Evolutionary conservation across 2,797 vertebrate species (phyloP), one percentile per base, ranked within the genome.

Genomic region (Microchirus variegatus): DNA sequence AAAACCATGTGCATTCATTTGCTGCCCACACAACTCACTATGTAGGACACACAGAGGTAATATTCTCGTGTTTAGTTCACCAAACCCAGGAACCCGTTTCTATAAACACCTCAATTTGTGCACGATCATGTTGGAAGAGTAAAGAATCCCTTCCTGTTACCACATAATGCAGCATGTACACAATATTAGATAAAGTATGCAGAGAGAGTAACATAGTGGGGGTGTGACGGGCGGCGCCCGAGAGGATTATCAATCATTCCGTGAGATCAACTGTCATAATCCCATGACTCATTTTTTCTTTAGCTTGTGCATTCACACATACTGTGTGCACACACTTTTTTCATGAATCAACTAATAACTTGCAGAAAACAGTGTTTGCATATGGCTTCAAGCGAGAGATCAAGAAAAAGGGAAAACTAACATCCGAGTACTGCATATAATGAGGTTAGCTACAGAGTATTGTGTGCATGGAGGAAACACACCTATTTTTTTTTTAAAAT

Each of bases 371-470:
- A 12, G 11, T 11, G 44, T 18, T 9, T 8, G 9, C 10, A 17
- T 46, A 12, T 12, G 44, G 10, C 17, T 63, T 4, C 1, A 8
- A 41, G 45, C 7, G 17, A 12, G 17, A 45, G 44, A 22, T 44
- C 31, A 31, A 31, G 19, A 19, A 12, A 6, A 18, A 6, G 4
- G 5, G 10, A 19, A 18, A 59, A 40, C 31, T 70, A 74, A 70
- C 19, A 18, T 81, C 53, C 67, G 47, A 83, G 84, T 76, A 75
- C 49, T 40, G 53, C 56, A 42, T 49, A 57, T 68, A 83, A 83
- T 67, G 12, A 69, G 81, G 69, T 68, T 72, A 7, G 31, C 31
- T 31, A 7, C 5, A 31, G 31, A 31, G 31, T 0, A 31, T 8
- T 31, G 7, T 31, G 31, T 31, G 31, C 1, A 7, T 31, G 7